A percentile compares a stretch with the other conserved stretches of the same genome.
Evolutionary conservation across 1,140 invertebrate species (phyloP).

Genomic region (Campoletis sonorensis): DNA sequence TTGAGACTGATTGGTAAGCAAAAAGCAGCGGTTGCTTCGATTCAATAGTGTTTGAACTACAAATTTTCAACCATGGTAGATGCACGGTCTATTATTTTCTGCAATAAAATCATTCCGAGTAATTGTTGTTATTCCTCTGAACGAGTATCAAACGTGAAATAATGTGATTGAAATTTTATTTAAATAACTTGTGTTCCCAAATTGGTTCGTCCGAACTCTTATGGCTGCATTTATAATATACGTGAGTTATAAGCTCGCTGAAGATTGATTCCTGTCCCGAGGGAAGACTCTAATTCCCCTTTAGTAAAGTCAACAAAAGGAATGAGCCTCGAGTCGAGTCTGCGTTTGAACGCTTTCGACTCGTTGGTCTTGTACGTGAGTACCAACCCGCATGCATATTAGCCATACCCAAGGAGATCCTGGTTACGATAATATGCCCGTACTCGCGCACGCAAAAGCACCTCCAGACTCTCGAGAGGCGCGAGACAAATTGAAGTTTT

Average conservation of each 20-base stretch:
- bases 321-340: neutral
- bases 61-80: too few species aligned
- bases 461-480: conserved; percentile 21
- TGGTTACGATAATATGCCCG: conserved; percentile 40
- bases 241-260: neutral
- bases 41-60: too few species aligned
- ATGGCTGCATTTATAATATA: neutral
- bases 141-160: neutral
- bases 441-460: neutral
- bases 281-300: conserved; percentile 1
- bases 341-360: neutral
- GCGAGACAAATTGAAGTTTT: conserved; percentile 67
- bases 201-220: neutral
- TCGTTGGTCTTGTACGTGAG: neutral
- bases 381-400: conserved; percentile 43
- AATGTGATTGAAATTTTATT: neutral
- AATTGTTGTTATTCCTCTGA: too few species aligned
- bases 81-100: too few species aligned
- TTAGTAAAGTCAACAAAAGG: neutral
- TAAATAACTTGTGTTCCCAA: neutral
- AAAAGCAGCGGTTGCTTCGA: too few species aligned
- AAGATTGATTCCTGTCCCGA: conserved; percentile 8
- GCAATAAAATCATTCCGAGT: too few species aligned
- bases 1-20: too few species aligned
- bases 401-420: conserved; percentile 42